Percentiles rank a stretch among this genome's conserved stretches.
phyloP scores from a whole-genome alignment of 2,797 vertebrate genomes.

The Melanotaenia maccullochi region DNA sequence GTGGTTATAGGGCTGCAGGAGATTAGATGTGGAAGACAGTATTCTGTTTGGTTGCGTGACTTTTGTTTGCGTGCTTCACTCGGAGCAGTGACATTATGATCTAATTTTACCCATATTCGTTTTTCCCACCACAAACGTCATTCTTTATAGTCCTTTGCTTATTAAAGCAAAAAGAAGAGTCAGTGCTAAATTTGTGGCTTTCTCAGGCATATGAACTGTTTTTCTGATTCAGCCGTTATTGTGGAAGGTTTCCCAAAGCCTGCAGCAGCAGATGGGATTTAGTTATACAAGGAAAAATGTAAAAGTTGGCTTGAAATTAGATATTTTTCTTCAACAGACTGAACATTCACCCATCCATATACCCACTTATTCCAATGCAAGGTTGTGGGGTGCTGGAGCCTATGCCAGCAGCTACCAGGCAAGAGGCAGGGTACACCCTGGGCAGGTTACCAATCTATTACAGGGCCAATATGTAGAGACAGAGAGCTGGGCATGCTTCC shows the following conservation, averaged over 20 bases:
- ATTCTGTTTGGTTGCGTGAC: slow-evolving; percentile 31
- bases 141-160: slow-evolving; percentile 14
- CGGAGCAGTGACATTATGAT: slow-evolving; percentile 9
- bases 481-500: too few relatives aligned
- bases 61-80: slow-evolving; percentile 27
- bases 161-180: slow-evolving; percentile 1
- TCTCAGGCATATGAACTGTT: neutral
- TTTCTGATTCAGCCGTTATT: neutral
- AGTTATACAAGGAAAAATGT: too few relatives aligned
- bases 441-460: too few relatives aligned
- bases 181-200: slow-evolving; percentile 6
- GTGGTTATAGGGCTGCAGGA: neutral
- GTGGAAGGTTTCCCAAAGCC: neutral
- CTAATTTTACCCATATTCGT: slow-evolving; percentile 38
- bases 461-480: too few relatives aligned
- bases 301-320: neutral
- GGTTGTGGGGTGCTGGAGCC: too few relatives aligned
- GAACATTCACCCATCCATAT: too few relatives aligned
- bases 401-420: too few relatives aligned
- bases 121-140: slow-evolving; percentile 9
- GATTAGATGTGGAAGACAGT: slow-evolving; percentile 26
- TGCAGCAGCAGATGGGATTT: too few relatives aligned
- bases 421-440: too few relatives aligned
- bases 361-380: too few relatives aligned
- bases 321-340: neutral